phyloP scores from a whole-genome alignment of 2,888 invertebrate genomes.

The Epirrita christyi region DNA sequence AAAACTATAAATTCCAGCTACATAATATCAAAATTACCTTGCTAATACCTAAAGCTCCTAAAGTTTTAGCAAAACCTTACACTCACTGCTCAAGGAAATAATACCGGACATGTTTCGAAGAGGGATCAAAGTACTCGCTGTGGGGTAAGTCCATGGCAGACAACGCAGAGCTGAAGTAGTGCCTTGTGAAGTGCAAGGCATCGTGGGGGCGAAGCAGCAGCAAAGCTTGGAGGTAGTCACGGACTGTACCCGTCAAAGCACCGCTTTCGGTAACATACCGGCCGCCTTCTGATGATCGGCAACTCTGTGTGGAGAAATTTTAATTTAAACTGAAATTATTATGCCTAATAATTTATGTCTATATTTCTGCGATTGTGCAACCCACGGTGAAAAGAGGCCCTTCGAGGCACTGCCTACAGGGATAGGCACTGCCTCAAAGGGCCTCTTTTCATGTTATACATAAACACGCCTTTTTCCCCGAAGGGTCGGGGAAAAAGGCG shows the following conservation, averaged over 20 bases:
- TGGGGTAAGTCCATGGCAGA: slow-evolving; percentile 77
- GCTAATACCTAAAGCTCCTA: too few relatives aligned
- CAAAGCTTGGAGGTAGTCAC: slow-evolving; percentile 86
- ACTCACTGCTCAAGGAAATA: slow-evolving; percentile 71
- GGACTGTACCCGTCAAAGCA: slow-evolving; percentile 81
- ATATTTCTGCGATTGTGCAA: too few relatives aligned
- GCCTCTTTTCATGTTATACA: too few relatives aligned
- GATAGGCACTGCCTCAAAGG: too few relatives aligned
- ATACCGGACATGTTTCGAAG: slow-evolving; percentile 70
- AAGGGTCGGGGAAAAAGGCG: too few relatives aligned
- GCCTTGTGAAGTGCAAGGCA: slow-evolving; percentile 81
- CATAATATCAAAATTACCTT: too few relatives aligned
- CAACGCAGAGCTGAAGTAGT: slow-evolving; percentile 80
- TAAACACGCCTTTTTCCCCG: too few relatives aligned
- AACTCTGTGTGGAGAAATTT: slow-evolving; percentile 57
- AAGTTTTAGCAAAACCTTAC: background rate
- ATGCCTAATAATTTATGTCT: too few relatives aligned
- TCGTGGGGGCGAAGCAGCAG: slow-evolving; percentile 84
- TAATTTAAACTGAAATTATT: too few relatives aligned
- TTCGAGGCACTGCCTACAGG: too few relatives aligned
- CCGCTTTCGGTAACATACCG: slow-evolving; percentile 85
- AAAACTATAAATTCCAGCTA: too few relatives aligned
- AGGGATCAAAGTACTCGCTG: slow-evolving; percentile 76
- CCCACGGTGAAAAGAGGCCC: too few relatives aligned
- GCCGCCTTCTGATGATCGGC: slow-evolving; percentile 77